phyloP scores from a whole-genome alignment of 2,888 invertebrate species.

The Amphipyra tragopoginis region DNA sequence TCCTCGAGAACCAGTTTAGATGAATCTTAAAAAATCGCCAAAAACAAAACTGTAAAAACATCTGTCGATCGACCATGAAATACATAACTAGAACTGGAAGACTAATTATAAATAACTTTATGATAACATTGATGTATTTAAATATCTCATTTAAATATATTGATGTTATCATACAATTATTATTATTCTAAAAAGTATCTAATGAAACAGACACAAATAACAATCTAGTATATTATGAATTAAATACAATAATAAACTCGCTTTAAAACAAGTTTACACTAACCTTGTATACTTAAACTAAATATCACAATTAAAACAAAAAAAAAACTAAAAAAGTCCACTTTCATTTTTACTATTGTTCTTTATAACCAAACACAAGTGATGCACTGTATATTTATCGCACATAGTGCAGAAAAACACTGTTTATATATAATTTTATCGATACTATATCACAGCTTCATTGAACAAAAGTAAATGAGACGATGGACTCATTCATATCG shows the following conservation, averaged over 20 bases:
- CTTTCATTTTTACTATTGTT: slow-evolving; percentile 45
- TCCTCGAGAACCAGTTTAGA: too few relatives aligned
- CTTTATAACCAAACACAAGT: slow-evolving; percentile 4
- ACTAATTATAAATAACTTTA: too few relatives aligned
- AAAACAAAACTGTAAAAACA: too few relatives aligned
- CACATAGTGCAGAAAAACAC: slow-evolving; percentile 29
- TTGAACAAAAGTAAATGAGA: slow-evolving; percentile 39
- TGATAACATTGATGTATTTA: too few relatives aligned
- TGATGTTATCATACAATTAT: too few relatives aligned
- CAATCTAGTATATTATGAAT: slow-evolving; percentile 24
- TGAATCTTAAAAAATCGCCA: too few relatives aligned
- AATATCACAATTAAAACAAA: slow-evolving; percentile 48
- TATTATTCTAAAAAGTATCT: too few relatives aligned
- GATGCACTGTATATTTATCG: slow-evolving; percentile 21
- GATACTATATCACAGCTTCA: slow-evolving; percentile 38
- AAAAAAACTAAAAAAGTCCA: slow-evolving; percentile 38
- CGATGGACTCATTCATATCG: slow-evolving; percentile 26
- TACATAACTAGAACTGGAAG: too few relatives aligned
- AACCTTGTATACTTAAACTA: slow-evolving; percentile 54
- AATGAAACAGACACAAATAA: too few relatives aligned
- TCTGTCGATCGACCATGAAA: too few relatives aligned
- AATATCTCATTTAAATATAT: too few relatives aligned
- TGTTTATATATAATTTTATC: slow-evolving; percentile 39
- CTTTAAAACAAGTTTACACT: slow-evolving; percentile 36
- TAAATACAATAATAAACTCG: slow-evolving; percentile 23